Conservation (phyloP, 2,888 invertebrate species). For the Proisotoma minuta region DNA sequence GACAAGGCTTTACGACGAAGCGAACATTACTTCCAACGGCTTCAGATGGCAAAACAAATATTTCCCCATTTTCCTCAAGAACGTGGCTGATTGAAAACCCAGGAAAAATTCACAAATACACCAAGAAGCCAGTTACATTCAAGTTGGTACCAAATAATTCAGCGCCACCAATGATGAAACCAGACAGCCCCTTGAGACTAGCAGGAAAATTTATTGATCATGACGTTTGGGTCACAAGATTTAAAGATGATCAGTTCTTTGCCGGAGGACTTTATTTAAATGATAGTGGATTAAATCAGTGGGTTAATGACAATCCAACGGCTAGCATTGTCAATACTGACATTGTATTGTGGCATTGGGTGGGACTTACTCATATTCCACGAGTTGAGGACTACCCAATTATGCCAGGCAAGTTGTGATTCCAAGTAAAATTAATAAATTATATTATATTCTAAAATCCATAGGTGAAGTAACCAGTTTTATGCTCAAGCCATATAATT, state of each 20-base stretch:
- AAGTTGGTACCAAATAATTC: constrained; percentile 13
- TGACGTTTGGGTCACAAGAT: constrained; percentile 32
- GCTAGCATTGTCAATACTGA: constrained; percentile 25
- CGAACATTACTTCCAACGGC: constrained; percentile 16
- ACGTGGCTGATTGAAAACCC: constrained; percentile 22
- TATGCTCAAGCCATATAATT: background rate
- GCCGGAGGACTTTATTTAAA: constrained; percentile 32
- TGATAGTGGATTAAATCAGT: constrained; percentile 28
- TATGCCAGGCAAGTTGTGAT: constrained; percentile 36
- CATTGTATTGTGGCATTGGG: constrained; percentile 33
- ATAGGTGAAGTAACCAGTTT: too few species aligned
- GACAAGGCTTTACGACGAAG: constrained; percentile 19
- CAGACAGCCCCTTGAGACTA: constrained; percentile 19
- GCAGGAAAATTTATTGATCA: constrained; percentile 22
- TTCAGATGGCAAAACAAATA: constrained; percentile 11
- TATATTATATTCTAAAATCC: too few species aligned
- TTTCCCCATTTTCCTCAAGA: constrained; percentile 12
- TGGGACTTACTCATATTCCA: constrained; percentile 32
- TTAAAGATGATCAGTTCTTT: constrained; percentile 29
- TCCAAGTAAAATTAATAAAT: too few species aligned
- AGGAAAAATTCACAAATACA: constrained; percentile 7
- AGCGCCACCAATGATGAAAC: constrained; percentile 7
- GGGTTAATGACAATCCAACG: constrained; percentile 19
- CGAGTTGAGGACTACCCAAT: constrained; percentile 24
- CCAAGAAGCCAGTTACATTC: constrained; percentile 5